phyloP scores from a whole-genome alignment of 2,113 vertebrate species.

The Tachuris rubrigastra region DNA sequence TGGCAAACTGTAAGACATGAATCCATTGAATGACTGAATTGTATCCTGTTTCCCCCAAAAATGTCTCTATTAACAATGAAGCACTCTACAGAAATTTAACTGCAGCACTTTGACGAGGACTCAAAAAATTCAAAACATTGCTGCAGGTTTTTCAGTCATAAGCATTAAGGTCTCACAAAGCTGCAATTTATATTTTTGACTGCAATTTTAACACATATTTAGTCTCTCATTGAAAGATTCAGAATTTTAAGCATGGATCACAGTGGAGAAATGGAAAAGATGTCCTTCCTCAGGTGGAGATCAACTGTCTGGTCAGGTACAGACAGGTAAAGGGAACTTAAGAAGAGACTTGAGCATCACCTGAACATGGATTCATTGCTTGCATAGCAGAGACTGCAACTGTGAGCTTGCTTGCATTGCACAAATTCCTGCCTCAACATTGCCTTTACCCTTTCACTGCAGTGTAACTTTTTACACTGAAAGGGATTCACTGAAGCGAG shows the following conservation, averaged over 20 bases:
- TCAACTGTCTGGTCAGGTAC: background rate
- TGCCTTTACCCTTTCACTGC: background rate
- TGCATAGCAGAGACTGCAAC: background rate
- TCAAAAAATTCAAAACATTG: background rate
- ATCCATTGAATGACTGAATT: constrained; percentile 9
- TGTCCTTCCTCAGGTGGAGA: background rate
- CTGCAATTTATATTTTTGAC: background rate
- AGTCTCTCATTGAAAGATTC: background rate
- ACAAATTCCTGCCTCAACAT: background rate
- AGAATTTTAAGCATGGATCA: background rate
- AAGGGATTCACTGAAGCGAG: background rate
- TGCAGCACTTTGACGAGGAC: background rate
- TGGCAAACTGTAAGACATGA: constrained; percentile 27
- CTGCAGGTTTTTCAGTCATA: background rate
- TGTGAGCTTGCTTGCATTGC: background rate
- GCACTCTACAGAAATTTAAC: background rate
- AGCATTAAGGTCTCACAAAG: background rate
- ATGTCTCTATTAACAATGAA: constrained; percentile 5
- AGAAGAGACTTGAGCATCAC: background rate
- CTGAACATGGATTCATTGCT: background rate
- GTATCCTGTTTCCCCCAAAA: background rate
- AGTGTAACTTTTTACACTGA: background rate
- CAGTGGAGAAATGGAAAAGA: background rate
- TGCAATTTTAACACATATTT: background rate
- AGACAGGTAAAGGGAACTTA: background rate